Percentiles rank a stretch among this genome's conserved stretches.
These are phyloP conservation scores for Lamprotornis superbus DNA, from an alignment of 2,113 vertebrate species.

Conservation along the genomic window DNA sequence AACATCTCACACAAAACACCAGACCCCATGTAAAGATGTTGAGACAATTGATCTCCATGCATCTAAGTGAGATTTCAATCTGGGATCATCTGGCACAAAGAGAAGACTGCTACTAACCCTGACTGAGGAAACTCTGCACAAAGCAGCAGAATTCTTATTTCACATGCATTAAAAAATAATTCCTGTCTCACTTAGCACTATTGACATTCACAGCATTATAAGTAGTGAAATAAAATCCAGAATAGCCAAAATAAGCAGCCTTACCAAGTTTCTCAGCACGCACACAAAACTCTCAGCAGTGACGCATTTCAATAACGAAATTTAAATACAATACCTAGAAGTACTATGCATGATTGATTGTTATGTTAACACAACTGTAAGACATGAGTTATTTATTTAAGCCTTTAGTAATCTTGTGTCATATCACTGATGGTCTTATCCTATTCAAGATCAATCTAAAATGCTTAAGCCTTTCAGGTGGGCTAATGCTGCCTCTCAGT, in stretches of 20 bases:
- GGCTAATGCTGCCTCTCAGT: slow-evolving; percentile 7
- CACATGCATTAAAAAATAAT: background rate
- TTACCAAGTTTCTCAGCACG: background rate
- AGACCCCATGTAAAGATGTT: background rate
- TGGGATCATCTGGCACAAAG: background rate
- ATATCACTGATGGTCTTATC: background rate
- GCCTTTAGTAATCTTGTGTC: background rate
- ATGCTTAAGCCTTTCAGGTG: slow-evolving; percentile 4
- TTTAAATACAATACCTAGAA: background rate
- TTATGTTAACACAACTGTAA: background rate
- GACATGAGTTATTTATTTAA: background rate
- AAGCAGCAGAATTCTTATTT: background rate
- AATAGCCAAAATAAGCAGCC: background rate
- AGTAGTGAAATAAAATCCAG: background rate
- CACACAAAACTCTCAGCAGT: background rate
- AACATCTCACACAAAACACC: background rate
- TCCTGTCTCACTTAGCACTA: background rate
- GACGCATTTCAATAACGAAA: background rate
- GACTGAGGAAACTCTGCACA: background rate
- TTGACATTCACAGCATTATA: background rate
- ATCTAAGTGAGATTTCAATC: background rate
- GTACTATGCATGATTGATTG: background rate
- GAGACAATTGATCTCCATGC: background rate
- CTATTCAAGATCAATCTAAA: background rate
- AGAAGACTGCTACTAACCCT: background rate